phyloP scores from a whole-genome alignment of 2,888 invertebrate genomes.

The Sclerodermus sp. region DNA sequence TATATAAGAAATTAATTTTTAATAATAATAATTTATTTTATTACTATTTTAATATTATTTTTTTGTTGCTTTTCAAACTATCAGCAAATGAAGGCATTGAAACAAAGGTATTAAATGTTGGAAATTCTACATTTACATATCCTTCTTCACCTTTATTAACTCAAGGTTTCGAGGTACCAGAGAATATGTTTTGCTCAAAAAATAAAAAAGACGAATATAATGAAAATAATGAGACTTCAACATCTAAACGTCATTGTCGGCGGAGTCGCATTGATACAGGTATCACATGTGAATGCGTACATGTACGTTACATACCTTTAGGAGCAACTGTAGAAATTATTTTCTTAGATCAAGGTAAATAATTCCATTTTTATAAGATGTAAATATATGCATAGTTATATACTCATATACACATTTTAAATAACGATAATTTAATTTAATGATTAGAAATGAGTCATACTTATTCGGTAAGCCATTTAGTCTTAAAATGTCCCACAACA shows the following conservation, averaged over 20 bases:
- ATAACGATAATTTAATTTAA: no score
- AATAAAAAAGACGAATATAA: slow-evolving; percentile 41
- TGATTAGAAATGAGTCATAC: no score
- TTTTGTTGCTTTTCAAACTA: background rate
- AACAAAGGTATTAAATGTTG: slow-evolving; percentile 59
- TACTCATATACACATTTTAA: slow-evolving; percentile 10
- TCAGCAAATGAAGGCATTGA: slow-evolving; percentile 63
- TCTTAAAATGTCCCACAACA: no score
- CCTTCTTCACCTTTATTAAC: slow-evolving; percentile 79
- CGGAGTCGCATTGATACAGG: background rate
- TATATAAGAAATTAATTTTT: background rate
- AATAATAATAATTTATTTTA: background rate
- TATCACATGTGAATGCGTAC: slow-evolving; percentile 69
- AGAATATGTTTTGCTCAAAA: slow-evolving; percentile 62
- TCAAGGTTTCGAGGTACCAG: slow-evolving; percentile 66
- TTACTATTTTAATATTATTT: background rate
- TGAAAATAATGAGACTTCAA: slow-evolving; percentile 8
- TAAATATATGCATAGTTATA: no score
- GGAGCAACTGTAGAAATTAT: slow-evolving; percentile 74
- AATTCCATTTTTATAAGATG: no score
- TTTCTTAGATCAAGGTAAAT: slow-evolving; percentile 75
- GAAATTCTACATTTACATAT: slow-evolving; percentile 75
- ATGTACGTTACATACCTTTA: slow-evolving; percentile 69
- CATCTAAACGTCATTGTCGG: background rate
- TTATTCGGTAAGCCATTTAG: no score